phyloP scores from a whole-genome alignment of 2,113 vertebrate species.

The Rhabdornis inornatus region DNA sequence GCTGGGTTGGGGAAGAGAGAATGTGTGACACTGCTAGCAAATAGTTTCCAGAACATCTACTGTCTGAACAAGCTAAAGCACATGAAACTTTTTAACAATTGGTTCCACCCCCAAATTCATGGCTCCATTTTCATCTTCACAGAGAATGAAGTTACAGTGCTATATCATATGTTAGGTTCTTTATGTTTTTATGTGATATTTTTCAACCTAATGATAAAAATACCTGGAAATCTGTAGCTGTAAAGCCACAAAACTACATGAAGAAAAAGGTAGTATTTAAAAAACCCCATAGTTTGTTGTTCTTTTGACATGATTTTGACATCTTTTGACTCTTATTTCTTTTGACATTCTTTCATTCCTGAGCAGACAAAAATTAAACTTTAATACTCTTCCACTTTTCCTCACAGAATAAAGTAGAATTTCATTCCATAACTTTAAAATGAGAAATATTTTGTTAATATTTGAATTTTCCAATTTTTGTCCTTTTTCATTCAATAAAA shows the following conservation, averaged over 20 bases:
- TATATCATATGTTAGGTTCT: neutral
- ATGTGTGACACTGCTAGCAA: neutral
- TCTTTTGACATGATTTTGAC: neutral
- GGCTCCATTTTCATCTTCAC: neutral
- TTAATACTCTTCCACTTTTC: neutral
- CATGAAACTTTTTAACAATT: neutral
- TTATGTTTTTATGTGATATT: neutral
- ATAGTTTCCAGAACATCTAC: neutral
- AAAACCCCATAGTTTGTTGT: accelerated
- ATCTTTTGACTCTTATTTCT: neutral
- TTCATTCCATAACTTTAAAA: neutral
- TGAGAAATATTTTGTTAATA: neutral
- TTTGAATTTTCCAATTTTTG: neutral
- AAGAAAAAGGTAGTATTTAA: neutral
- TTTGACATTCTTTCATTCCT: neutral
- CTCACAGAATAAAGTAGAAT: neutral
- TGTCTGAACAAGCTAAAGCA: neutral
- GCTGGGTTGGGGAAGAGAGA: neutral
- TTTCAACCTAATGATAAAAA: neutral
- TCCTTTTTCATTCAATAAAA: neutral
- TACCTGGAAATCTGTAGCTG: neutral
- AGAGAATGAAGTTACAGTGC: neutral
- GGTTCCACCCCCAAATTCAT: neutral
- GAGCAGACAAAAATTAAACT: neutral
- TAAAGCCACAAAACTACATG: neutral